phyloP scores from a whole-genome alignment of 2,797 vertebrate species.

The Anabacerthia variegaticeps region DNA sequence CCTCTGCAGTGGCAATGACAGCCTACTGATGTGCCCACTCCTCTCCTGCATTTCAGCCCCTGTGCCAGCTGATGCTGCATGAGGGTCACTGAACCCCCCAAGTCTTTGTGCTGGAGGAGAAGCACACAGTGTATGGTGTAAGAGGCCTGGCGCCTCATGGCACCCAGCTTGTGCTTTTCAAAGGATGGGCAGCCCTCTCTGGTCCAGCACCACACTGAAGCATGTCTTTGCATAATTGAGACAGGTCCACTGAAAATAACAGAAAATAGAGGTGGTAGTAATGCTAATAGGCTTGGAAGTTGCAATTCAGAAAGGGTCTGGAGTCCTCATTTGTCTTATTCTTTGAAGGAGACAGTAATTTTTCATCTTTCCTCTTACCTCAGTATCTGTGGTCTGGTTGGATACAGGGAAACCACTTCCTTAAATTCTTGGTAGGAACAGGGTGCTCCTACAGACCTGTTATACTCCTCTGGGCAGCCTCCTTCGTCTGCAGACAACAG shows the following conservation, averaged over 20 bases:
- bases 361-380: not conserved
- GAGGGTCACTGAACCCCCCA: fast-evolving
- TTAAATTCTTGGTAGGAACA: not conserved
- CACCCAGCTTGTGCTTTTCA: not conserved
- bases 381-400: not conserved
- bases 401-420: not conserved
- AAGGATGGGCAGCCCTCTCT: not conserved
- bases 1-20: not conserved
- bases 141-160: not conserved
- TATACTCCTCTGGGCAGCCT: not conserved
- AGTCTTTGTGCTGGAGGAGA: not conserved
- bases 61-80: not conserved
- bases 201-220: fast-evolving
- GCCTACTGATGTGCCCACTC: fast-evolving
- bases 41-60: not conserved
- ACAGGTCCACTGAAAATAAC: not conserved
- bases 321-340: not conserved
- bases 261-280: not conserved
- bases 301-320: not conserved
- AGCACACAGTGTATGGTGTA: fast-evolving
- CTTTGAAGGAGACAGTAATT: not conserved
- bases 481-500: not conserved
- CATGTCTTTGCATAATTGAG: fast-evolving
- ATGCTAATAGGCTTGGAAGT: not conserved
- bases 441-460: not conserved